Percentiles rank a stretch among this genome's conserved stretches.
These are phyloP conservation scores for Cephus sareptanus DNA, from an alignment of 2,888 invertebrate species.

Conservation along the genomic window DNA sequence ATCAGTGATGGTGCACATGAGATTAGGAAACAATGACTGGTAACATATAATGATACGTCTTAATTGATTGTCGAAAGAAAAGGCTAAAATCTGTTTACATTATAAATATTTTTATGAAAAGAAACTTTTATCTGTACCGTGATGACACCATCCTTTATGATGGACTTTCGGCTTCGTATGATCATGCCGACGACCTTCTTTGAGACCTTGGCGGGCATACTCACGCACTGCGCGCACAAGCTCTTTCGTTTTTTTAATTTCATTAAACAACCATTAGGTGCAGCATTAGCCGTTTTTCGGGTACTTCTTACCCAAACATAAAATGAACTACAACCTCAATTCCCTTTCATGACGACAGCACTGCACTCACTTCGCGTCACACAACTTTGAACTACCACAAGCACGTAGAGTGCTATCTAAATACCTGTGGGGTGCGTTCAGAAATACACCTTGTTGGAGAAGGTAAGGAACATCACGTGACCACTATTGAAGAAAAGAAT, in stretches of 20 bases:
- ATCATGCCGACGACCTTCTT: slow-evolving; percentile 90
- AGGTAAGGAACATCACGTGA: no score
- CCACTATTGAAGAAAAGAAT: no score
- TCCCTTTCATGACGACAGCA: slow-evolving; percentile 1
- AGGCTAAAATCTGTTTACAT: neutral
- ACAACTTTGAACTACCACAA: slow-evolving; percentile 4
- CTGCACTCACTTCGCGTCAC: neutral
- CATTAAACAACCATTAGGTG: slow-evolving; percentile 48
- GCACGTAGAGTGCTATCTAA: neutral
- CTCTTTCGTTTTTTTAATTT: slow-evolving; percentile 65
- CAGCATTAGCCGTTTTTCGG: slow-evolving; percentile 28
- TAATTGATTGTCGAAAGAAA: neutral
- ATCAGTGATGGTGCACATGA: neutral
- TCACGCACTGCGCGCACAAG: slow-evolving; percentile 65
- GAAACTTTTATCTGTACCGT: slow-evolving; percentile 70
- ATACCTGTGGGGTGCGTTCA: no score
- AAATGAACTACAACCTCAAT: neutral
- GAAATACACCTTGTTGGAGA: no score
- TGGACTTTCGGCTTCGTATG: slow-evolving; percentile 86
- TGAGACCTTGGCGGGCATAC: slow-evolving; percentile 79
- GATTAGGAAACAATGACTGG: neutral
- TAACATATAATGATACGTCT: neutral
- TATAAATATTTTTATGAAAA: slow-evolving; percentile 22
- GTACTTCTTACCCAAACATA: neutral
- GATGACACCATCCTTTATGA: slow-evolving; percentile 89